Conservation (phyloP, 2,113 vertebrate species). For the Stomatorhinus ivindoensis region DNA sequence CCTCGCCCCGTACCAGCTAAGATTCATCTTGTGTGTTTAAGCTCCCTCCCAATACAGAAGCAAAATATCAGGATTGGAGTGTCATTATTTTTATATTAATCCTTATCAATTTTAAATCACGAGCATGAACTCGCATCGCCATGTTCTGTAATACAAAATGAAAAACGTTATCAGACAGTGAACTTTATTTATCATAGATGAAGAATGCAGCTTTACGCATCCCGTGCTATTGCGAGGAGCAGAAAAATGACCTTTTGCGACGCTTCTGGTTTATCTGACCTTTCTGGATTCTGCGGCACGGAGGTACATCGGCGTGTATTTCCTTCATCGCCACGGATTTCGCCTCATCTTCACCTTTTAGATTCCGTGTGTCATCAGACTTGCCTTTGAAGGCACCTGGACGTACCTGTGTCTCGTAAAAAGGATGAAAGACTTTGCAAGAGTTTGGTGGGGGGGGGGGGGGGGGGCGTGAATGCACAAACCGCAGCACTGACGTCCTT, state of each 20-base stretch:
- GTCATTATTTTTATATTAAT: neutral
- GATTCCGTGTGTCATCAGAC: neutral
- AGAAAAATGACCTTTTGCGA: neutral
- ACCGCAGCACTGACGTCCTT: neutral
- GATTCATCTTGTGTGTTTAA: neutral
- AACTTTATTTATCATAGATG: neutral
- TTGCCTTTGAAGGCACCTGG: neutral
- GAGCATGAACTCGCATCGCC: neutral
- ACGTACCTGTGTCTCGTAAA: neutral
- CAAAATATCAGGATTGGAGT: neutral
- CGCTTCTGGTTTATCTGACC: neutral
- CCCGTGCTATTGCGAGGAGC: neutral
- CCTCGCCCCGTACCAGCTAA: neutral
- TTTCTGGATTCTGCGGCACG: neutral
- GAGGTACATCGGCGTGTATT: neutral
- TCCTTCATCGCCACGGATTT: neutral
- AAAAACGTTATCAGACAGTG: neutral
- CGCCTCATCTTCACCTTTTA: neutral
- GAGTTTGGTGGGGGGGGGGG: neutral
- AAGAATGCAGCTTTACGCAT: neutral
- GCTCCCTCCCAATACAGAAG: neutral
- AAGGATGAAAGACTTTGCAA: neutral
- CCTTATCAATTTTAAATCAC: neutral
- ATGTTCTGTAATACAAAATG: neutral
- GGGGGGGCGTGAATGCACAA: neutral